phyloP scores from a whole-genome alignment of 2,797 vertebrate genomes.

The Gallinago stenura region DNA sequence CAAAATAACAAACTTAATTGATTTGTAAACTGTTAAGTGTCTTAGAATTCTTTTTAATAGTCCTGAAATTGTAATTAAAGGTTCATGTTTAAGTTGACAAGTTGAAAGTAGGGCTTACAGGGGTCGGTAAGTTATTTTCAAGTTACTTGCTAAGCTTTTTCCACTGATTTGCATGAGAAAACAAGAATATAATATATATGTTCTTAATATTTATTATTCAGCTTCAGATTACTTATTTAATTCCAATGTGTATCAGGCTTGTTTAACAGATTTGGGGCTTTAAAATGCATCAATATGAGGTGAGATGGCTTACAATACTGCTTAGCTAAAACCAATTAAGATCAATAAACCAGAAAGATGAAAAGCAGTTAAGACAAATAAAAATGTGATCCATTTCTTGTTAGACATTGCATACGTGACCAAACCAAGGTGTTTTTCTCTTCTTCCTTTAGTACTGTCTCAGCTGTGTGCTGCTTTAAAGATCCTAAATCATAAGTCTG shows the following conservation, averaged over 20 bases:
- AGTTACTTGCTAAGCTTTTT: background rate
- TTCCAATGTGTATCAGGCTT: fast-evolving
- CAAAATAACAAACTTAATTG: background rate
- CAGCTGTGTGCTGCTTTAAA: background rate
- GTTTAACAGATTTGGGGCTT: background rate
- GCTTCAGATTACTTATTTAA: background rate
- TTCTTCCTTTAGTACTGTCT: background rate
- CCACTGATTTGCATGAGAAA: background rate
- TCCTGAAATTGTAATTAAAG: too few species aligned
- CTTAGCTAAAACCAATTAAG: background rate
- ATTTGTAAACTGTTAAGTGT: background rate
- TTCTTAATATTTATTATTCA: background rate
- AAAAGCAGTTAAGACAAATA: too few species aligned
- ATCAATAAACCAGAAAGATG: background rate
- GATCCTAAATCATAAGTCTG: background rate
- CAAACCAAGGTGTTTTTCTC: fast-evolving
- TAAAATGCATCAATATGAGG: background rate
- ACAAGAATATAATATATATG: fast-evolving
- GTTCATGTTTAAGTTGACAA: background rate
- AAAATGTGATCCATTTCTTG: background rate
- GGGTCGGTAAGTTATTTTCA: background rate
- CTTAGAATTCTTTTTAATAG: background rate
- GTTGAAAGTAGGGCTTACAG: background rate
- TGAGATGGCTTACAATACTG: background rate
- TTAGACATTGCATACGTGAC: background rate